Conservation (phyloP, 1,140 invertebrate species). For the Thaumetopoea pityocampa region DNA sequence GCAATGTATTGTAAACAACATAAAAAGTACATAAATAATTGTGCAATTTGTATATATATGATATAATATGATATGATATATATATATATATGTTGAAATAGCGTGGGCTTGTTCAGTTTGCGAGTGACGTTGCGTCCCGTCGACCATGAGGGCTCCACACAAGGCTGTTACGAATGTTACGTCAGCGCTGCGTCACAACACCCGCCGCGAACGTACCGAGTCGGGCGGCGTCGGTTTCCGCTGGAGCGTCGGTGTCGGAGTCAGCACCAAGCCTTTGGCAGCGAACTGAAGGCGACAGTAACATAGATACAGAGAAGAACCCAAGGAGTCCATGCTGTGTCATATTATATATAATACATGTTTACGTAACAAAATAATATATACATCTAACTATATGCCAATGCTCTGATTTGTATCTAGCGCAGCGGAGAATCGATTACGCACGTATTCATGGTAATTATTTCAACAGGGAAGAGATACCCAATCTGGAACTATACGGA, state of each 20-base stretch:
- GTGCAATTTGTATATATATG: no score
- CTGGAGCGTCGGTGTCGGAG: conserved; percentile 50
- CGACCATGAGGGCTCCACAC: conserved; percentile 3
- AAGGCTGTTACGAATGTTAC: conserved; percentile 13
- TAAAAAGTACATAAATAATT: no score
- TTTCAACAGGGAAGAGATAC: no score
- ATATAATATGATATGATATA: no score
- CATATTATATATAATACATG: conserved; percentile 12
- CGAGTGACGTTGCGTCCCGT: no score
- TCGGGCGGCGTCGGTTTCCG: conserved; percentile 33
- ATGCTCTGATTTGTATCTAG: background rate
- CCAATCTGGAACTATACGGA: no score
- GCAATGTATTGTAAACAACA: no score
- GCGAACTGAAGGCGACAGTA: conserved; percentile 49
- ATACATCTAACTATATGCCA: conserved; percentile 3
- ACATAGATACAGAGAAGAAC: conserved; percentile 25
- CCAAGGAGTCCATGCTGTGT: no score
- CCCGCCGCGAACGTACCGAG: conserved; percentile 54
- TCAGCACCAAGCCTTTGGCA: conserved; percentile 59
- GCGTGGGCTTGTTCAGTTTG: no score
- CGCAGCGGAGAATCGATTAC: no score
- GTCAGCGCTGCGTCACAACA: conserved; percentile 35
- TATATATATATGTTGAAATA: no score
- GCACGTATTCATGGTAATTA: no score
- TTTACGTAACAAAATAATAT: conserved; percentile 9